Conservation (phyloP, 2,797 vertebrate species). For the Myiothlypis chrysogaster region DNA sequence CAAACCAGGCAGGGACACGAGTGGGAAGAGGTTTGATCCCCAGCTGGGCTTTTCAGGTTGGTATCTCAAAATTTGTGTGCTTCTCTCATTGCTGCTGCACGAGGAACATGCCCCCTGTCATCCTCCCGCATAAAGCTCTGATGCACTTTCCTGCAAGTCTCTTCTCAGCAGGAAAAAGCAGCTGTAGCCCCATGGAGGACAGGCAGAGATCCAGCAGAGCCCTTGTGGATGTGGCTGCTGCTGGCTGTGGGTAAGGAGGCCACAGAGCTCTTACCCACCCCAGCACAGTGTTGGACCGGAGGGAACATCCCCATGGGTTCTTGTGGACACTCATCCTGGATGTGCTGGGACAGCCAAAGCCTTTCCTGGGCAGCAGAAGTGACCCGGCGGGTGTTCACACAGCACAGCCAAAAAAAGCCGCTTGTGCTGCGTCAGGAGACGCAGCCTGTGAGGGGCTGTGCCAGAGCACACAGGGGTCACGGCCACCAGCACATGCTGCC, state of each 20-base stretch:
- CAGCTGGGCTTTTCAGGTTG: background rate
- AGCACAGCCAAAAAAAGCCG: accelerated
- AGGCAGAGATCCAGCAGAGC: background rate
- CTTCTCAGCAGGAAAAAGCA: background rate
- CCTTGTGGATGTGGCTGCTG: background rate
- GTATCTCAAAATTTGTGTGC: background rate
- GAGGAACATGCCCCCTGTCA: background rate
- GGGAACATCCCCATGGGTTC: background rate
- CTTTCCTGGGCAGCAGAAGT: background rate
- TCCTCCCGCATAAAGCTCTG: accelerated
- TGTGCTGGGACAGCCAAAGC: background rate
- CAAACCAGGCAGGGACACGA: background rate
- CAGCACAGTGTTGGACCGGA: background rate
- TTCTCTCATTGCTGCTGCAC: background rate
- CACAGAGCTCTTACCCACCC: background rate
- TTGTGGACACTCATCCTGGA: accelerated
- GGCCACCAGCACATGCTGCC: background rate
- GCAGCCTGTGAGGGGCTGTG: accelerated
- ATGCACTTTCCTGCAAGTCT: background rate
- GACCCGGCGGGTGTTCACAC: background rate
- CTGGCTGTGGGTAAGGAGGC: background rate
- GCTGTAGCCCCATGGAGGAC: accelerated
- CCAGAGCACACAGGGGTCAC: background rate
- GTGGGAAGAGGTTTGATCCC: background rate
- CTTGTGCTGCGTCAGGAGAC: background rate